Percentiles rank a stretch among this genome's conserved stretches.
Conservation (phyloP, 2,797 vertebrate species). For the Xiphophorus birchmanni region DNA sequence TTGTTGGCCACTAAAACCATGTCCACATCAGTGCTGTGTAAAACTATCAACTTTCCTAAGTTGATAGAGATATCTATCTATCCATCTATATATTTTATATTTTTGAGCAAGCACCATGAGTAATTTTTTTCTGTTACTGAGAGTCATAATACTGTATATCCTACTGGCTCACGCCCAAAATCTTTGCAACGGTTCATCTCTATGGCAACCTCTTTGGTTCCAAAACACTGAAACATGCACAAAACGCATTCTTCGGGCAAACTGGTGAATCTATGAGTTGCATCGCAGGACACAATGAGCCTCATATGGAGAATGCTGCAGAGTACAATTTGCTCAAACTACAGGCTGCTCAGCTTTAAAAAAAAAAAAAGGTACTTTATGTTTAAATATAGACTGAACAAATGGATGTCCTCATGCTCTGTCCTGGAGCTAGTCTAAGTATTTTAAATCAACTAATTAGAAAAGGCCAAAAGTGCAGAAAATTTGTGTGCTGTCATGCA, state of each 20-base stretch:
- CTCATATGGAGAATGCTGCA: slow-evolving; percentile 34
- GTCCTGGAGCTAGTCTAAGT: slow-evolving; percentile 33
- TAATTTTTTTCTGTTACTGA: neutral
- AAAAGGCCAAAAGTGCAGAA: slow-evolving; percentile 31
- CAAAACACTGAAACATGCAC: slow-evolving; percentile 33
- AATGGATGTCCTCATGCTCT: slow-evolving; percentile 7
- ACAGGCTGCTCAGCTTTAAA: slow-evolving; percentile 24
- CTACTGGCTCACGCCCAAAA: slow-evolving; percentile 3
- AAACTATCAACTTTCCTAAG: neutral
- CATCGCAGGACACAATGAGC: slow-evolving; percentile 14
- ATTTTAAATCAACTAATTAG: slow-evolving; percentile 56
- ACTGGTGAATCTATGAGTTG: slow-evolving; percentile 25
- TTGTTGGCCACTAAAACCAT: neutral
- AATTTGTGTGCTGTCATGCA: slow-evolving; percentile 34
- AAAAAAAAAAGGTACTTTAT: slow-evolving; percentile 41
- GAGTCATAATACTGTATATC: neutral
- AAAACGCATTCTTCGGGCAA: slow-evolving; percentile 42
- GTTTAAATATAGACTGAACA: slow-evolving; percentile 50
- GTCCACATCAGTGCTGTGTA: neutral
- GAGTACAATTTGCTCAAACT: slow-evolving; percentile 26
- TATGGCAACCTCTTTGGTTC: slow-evolving; percentile 60
- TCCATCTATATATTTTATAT: no score
- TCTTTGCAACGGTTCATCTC: slow-evolving; percentile 27
- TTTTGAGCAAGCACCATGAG: neutral
- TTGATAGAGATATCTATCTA: no score